Evolutionary conservation across 1,140 invertebrate genomes (phyloP).

Genomic region (Phymastichus coffea): DNA sequence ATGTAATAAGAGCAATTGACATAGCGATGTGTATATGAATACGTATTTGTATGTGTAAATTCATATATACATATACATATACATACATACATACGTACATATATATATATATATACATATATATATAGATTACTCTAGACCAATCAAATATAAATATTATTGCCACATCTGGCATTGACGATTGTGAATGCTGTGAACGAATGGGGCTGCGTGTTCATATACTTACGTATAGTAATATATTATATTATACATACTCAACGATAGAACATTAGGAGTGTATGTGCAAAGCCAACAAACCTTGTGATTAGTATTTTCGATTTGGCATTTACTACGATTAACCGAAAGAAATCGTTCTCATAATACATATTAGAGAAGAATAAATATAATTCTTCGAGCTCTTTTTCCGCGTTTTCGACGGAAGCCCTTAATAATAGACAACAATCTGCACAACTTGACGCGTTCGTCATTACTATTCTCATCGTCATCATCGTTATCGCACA

Average conservation of each 20-base stretch:
- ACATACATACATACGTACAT: neutral
- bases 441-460: no score
- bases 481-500: no score
- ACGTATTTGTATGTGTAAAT: no score
- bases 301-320: conserved; percentile 16
- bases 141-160: conserved; percentile 37
- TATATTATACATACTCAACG: conserved; percentile 37
- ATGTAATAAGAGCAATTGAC: conserved; percentile 23
- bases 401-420: conserved; percentile 26
- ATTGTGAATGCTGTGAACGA: conserved; percentile 41
- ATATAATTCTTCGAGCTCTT: conserved; percentile 17
- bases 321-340: neutral
- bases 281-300: conserved; percentile 32
- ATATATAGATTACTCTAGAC: conserved; percentile 31
- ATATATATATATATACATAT: neutral
- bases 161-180: conserved; percentile 24
- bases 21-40: no score
- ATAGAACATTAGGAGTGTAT: conserved; percentile 36
- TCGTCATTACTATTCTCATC: no score
- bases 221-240: no score
- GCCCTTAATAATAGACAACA: conserved; percentile 10
- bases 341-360: conserved; percentile 10
- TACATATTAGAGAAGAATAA: conserved; percentile 1
- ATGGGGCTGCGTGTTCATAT: conserved; percentile 52
- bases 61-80: conserved; percentile 30